Evolutionary conservation across 2,113 vertebrate genomes (phyloP).

Genomic region (Agapornis roseicollis): DNA sequence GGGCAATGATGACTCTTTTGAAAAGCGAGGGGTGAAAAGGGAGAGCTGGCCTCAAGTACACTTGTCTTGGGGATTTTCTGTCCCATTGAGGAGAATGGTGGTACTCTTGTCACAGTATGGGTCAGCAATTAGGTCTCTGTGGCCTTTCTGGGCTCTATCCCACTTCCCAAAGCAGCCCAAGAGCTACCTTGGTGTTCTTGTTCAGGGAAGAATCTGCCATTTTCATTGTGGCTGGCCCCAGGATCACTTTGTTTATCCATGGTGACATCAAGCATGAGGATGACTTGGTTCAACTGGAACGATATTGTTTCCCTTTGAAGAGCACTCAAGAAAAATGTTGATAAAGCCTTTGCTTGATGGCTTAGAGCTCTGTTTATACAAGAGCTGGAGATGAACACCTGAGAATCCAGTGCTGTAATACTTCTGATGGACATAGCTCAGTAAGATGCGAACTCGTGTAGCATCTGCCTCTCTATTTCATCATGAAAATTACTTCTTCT

Average conservation of each 20-base stretch:
- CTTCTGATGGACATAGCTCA: not conserved
- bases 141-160: not conserved
- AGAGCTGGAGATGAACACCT: not conserved
- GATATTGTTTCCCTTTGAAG: conserved; percentile 5
- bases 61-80: not conserved
- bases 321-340: not conserved
- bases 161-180: not conserved
- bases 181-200: not conserved
- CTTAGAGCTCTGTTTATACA: conserved; percentile 21
- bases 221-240: not conserved
- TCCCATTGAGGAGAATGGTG: not conserved
- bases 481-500: not conserved
- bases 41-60: not conserved
- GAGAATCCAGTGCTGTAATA: not conserved
- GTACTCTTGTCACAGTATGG: not conserved
- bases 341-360: not conserved
- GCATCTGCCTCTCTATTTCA: not conserved
- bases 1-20: not conserved
- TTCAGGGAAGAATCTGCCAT: not conserved
- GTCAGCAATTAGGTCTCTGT: not conserved
- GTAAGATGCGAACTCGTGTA: not conserved
- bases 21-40: not conserved
- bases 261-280: not conserved
- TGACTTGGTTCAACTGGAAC: not conserved
- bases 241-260: not conserved